These are phyloP conservation scores for Solenodon paradoxus DNA, from an alignment of 2,113 vertebrate species.

Conservation along the genomic window DNA sequence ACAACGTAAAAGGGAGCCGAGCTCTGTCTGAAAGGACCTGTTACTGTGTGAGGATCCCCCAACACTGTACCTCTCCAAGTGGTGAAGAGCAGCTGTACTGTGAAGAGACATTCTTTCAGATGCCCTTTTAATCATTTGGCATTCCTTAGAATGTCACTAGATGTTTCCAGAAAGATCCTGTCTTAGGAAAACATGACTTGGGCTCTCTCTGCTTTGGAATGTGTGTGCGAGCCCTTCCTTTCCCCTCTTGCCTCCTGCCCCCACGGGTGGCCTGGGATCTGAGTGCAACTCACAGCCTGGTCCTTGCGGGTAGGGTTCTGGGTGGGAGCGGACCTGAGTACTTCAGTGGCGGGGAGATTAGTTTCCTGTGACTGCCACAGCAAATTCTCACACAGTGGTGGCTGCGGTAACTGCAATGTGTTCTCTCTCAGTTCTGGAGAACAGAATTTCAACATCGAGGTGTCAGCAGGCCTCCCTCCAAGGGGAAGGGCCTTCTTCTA, in stretches of 20 bases:
- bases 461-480: neutral
- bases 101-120: conserved; percentile 41
- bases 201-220: conserved; percentile 19
- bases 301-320: too few relatives aligned
- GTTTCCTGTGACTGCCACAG: neutral
- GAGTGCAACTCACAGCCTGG: too few relatives aligned
- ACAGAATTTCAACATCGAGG: neutral
- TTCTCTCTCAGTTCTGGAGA: neutral
- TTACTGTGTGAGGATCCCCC: conserved; percentile 22
- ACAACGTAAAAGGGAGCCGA: conserved; percentile 54
- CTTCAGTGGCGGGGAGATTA: neutral
- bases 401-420: neutral
- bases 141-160: conserved; percentile 54
- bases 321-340: neutral
- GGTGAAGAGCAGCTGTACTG: conserved; percentile 56
- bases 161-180: conserved; percentile 60
- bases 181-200: conserved; percentile 50
- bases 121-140: conserved; percentile 59
- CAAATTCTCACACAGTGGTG: neutral
- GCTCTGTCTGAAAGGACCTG: conserved; percentile 49
- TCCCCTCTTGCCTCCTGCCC: neutral
- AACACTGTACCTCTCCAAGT: conserved; percentile 38
- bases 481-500: too few relatives aligned
- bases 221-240: neutral
- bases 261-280: conserved; percentile 4